Conservation (phyloP, 2,797 vertebrate genomes). For the Xyrichtys novacula region DNA sequence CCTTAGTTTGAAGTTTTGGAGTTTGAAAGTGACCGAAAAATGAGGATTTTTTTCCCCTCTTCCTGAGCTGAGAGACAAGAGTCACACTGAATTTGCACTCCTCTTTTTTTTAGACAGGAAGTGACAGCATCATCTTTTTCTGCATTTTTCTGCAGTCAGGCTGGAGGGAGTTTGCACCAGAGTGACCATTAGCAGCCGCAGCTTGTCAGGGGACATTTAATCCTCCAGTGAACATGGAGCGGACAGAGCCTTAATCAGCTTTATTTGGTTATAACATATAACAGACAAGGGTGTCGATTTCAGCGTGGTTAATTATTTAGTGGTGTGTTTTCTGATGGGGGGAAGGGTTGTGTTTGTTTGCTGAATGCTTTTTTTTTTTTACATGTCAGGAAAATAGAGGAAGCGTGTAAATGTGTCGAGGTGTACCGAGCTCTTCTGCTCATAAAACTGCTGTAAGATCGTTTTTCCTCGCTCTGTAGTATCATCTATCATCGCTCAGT, state of each 20-base stretch:
- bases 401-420: slow-evolving; percentile 36
- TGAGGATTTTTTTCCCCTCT: neutral
- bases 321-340: slow-evolving; percentile 11
- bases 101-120: slow-evolving; percentile 1
- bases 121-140: neutral
- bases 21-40: neutral
- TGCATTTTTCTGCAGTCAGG: slow-evolving; percentile 15
- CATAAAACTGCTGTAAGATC: neutral
- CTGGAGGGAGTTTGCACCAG: neutral
- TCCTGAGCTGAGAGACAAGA: neutral
- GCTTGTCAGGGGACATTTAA: slow-evolving; percentile 63
- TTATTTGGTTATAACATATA: slow-evolving; percentile 24
- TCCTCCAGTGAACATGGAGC: slow-evolving; percentile 47
- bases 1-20: too few species aligned
- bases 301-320: slow-evolving; percentile 73
- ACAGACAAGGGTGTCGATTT: slow-evolving; percentile 55
- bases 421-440: neutral
- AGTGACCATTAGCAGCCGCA: slow-evolving; percentile 47
- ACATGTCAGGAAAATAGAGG: slow-evolving; percentile 32
- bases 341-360: slow-evolving; percentile 22
- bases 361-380: neutral
- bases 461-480: slow-evolving; percentile 9
- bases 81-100: neutral
- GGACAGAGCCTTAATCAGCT: slow-evolving; percentile 54
- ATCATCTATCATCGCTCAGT: neutral